phyloP scores from a whole-genome alignment of 1,140 invertebrate genomes.

The Frieseomelitta varia region DNA sequence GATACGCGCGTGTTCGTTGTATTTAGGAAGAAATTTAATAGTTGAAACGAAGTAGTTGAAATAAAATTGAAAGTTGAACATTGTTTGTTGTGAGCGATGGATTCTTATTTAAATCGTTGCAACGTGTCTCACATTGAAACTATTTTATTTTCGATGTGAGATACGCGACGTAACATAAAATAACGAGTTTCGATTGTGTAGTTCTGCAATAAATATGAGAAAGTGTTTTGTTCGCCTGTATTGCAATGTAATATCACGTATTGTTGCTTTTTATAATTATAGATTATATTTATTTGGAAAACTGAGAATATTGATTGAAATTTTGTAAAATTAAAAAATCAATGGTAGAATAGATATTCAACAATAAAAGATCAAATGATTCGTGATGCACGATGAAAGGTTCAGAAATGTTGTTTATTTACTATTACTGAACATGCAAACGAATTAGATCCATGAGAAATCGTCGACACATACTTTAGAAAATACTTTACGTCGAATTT shows the following conservation, averaged over 20 bases:
- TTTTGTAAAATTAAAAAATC: background rate
- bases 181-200: too few species aligned
- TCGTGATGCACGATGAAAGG: too few species aligned
- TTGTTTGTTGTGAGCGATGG: too few species aligned
- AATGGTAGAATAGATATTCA: background rate
- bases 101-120: background rate
- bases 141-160: too few species aligned
- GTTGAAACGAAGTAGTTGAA: background rate
- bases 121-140: too few species aligned
- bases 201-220: background rate
- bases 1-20: background rate
- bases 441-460: background rate
- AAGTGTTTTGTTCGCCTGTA: background rate
- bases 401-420: background rate
- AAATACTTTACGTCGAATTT: background rate
- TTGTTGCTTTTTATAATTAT: background rate
- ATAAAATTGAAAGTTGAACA: too few species aligned
- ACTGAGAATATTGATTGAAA: background rate
- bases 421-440: background rate
- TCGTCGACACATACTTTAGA: background rate
- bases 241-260: too few species aligned
- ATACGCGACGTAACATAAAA: too few species aligned
- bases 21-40: background rate
- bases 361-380: too few species aligned
- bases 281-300: background rate